Evolutionary conservation across 1,140 invertebrate genomes (phyloP), one percentile per base, ranked within the genome.

Genomic region (Tetramorium simillimum): DNA sequence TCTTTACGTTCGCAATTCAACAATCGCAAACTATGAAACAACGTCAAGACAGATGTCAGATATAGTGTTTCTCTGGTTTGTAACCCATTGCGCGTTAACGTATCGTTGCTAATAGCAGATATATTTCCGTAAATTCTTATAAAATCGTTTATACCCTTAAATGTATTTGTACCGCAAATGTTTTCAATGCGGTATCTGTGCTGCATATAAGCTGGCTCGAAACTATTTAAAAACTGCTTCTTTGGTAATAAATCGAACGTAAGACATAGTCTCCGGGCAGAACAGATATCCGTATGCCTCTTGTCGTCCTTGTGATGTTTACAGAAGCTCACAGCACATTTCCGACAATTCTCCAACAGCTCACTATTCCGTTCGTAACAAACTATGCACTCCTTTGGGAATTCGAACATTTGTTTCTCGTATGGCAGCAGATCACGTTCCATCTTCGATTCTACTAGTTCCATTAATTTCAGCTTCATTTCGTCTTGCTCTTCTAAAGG

Each of bases 31-130:
- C 28, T 33, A 33, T 33, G 28, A 33, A 94, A 81, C 46, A 94
- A 72, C 28, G 92, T 94, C 65, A 94, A 89, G 12, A 93, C 91
- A 89, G 92, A 86, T 51, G 92, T 93, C 3, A 93, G 85, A 76
- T 91, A 91, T 80, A 93, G 92, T 7, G 93, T 89, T n/a, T 86
- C 86, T 24, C 84, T 72, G 1, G 85, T 76, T 49, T 62, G 69
- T 94, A 92, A 6, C 89, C 28, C 0, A 2, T 33, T 2, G 28
- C 28, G 28, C 28, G n/a, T n/a, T n/a, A n/a, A n/a, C n/a, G 2
- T 33, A 33, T 33, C 28, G 2, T 33, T 33, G n/a, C n/a, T n/a
- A n/a, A 28, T 28, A 28, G 1, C 24, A 28, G 24, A 28, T 28
- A 28, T 28, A 33, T 33, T 33, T 33, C 2, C 28, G 28, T 33